Conservation (phyloP, 1,140 invertebrate genomes). For the Ceratoteleas bidentatus region DNA sequence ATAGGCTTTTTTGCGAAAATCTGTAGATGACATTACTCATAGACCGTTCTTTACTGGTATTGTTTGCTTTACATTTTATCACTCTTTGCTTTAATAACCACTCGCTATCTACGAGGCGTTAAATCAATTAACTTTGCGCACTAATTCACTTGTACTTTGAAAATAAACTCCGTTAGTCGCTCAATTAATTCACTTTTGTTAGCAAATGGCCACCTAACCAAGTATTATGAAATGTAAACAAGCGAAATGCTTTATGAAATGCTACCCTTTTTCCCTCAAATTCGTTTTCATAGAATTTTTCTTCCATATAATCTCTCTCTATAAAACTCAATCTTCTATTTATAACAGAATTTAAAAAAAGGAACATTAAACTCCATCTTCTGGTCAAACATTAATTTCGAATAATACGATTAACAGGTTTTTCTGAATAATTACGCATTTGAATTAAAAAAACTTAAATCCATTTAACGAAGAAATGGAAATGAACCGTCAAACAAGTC, state of each 20-base stretch:
- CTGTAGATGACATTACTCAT: constrained; percentile 2
- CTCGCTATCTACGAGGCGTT: constrained; percentile 17
- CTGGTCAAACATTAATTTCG: too few species aligned
- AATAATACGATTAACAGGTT: too few species aligned
- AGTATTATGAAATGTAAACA: constrained; percentile 17
- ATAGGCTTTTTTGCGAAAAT: not conserved
- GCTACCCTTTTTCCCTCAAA: constrained; percentile 1
- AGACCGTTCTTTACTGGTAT: constrained; percentile 3
- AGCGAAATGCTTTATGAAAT: constrained; percentile 16
- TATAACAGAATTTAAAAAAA: too few species aligned
- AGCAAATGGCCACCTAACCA: constrained; percentile 13
- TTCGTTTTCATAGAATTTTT: too few species aligned
- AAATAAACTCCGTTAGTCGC: constrained; percentile 26
- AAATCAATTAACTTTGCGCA: constrained; percentile 41
- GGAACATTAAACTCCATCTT: too few species aligned
- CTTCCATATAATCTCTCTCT: too few species aligned
- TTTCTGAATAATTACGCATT: too few species aligned
- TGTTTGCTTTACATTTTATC: constrained; percentile 29
- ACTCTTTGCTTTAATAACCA: constrained; percentile 35
- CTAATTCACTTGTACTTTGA: constrained; percentile 40
- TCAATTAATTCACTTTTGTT: constrained; percentile 31
- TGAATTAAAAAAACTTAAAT: too few species aligned
- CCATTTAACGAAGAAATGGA: too few species aligned
- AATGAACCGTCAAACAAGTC: too few species aligned
- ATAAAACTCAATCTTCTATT: too few species aligned